Evolutionary conservation across 2,888 invertebrate genomes (phyloP).

Genomic region (Deilephila porcellus): DNA sequence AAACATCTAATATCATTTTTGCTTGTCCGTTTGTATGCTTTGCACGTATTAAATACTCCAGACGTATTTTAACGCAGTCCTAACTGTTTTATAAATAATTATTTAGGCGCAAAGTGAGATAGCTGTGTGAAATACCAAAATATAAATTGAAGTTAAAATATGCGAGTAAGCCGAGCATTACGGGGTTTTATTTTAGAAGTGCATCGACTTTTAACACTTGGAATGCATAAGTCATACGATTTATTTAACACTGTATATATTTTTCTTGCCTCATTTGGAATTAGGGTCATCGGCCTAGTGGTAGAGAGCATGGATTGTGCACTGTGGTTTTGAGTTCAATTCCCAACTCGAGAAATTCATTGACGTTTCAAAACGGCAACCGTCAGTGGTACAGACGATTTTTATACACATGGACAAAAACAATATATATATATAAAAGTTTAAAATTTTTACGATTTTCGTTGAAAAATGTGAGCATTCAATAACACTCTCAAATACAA

Average conservation of each 20-base stretch:
- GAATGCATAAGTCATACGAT: not conserved
- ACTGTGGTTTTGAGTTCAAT: too few relatives aligned
- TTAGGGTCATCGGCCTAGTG: too few relatives aligned
- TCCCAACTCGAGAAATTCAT: too few relatives aligned
- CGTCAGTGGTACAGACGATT: too few relatives aligned
- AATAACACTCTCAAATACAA: too few relatives aligned
- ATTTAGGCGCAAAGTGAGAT: not conserved
- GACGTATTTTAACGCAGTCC: conserved; percentile 13
- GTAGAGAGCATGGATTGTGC: too few relatives aligned
- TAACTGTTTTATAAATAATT: conserved; percentile 25
- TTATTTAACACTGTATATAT: not conserved
- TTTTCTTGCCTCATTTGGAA: not conserved
- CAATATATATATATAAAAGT: too few relatives aligned
- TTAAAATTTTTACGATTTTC: too few relatives aligned
- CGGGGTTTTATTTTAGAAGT: not conserved
- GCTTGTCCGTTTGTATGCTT: not conserved
- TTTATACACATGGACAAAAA: too few relatives aligned
- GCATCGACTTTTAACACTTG: not conserved
- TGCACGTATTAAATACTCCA: not conserved
- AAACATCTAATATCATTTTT: conserved; percentile 22
- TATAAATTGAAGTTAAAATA: conserved; percentile 9
- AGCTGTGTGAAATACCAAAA: conserved; percentile 16
- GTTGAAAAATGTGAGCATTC: too few relatives aligned
- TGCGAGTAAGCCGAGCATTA: not conserved
- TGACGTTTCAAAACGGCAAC: too few relatives aligned